Conservation (phyloP, 2,113 vertebrate genomes). For the Neopipo cinnamomea region DNA sequence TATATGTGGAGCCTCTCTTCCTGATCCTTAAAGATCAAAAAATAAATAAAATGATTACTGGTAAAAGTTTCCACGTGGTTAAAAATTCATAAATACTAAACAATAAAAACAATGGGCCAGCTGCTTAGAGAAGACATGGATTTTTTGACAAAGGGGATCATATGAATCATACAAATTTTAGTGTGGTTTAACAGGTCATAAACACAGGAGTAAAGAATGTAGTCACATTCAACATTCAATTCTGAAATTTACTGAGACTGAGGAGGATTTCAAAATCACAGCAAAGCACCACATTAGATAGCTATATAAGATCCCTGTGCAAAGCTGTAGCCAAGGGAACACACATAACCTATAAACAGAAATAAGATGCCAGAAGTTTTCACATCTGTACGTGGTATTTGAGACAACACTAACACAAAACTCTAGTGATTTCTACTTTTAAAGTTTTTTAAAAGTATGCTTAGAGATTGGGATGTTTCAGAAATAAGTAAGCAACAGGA, state of each 20-base stretch:
- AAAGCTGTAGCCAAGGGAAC: not conserved
- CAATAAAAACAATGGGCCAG: not conserved
- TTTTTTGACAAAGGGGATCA: not conserved
- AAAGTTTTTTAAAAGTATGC: not conserved
- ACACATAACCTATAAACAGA: not conserved
- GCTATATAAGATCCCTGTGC: rapidly evolving
- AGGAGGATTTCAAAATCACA: not conserved
- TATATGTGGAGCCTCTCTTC: not conserved
- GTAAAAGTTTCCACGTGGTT: not conserved
- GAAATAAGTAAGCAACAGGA: not conserved
- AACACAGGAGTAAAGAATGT: not conserved
- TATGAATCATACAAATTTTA: not conserved
- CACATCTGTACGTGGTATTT: not conserved
- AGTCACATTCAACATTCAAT: not conserved
- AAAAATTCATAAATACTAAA: not conserved
- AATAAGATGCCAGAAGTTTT: not conserved
- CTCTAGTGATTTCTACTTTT: not conserved
- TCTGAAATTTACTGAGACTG: not conserved
- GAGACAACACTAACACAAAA: not conserved
- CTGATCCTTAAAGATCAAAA: not conserved
- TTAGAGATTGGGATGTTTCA: not conserved
- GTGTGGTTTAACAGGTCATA: not conserved
- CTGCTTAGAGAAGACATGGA: not conserved
- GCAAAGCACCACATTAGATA: not conserved
- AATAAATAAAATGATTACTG: not conserved